Base-by-base conservation (phyloP, 2,797 vertebrate genomes). In the Crax fasciolata region DNA sequence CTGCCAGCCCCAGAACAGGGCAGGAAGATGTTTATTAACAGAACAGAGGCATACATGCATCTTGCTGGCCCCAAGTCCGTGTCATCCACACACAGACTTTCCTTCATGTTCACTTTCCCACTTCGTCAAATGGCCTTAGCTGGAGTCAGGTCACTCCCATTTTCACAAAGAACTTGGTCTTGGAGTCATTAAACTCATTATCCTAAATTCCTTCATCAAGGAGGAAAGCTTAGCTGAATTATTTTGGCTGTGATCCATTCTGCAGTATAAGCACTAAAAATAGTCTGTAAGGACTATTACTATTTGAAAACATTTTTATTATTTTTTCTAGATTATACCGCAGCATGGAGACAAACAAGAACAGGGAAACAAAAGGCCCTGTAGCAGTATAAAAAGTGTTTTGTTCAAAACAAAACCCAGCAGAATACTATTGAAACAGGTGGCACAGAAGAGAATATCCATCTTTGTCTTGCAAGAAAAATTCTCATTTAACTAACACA, bases 381-480 rank as follows among this genome's bases (percentile, higher is more conserved):
- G 38, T 9, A 71, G 46, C 39, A 73, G 35, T 75, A 82, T 44
- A 46, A 44, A 82, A 71, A 63, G 25, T 48, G 85, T 83, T 79
- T 63, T 14, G 32, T 68, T 85, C 54, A 65, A 57, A 89, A 85
- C 43, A 77, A 80, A 80, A 57, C 4, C 4, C 46, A 58, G 51
- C 10, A 63, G 77, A 76, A 39, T 66, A 67, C 63, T 90, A 73
- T 44, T 49, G 73, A 75, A 76, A 73, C 35, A 86, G 74, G 55
- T 79, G 28, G 25, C 44, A 84, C 13, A 63, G 58, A 79, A 44
- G 35, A 84, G 55, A 95, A 70, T 66, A 90, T 70, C 44, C 48
- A 63, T 81, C 71, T 76, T 73, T 81, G 51, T 51, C 49, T 70
- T 79, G 27, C 77, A 92, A 62, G 38, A 57, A 94, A 94, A 90